Base-by-base conservation (phyloP, 1,140 invertebrate genomes). In the Drosophila repletoides region DNA sequence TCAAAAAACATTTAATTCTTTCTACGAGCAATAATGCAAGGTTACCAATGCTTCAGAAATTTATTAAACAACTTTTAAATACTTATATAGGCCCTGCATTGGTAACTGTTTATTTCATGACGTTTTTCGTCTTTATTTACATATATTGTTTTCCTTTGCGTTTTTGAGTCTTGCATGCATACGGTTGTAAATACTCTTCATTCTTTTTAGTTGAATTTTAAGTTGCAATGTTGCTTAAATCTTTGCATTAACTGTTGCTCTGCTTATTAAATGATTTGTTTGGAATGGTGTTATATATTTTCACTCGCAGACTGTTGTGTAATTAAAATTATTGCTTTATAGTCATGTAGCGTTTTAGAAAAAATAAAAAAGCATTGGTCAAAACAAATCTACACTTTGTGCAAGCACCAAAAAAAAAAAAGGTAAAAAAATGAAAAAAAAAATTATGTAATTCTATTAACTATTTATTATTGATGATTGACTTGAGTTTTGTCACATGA, bases 371-470 rank as follows among this genome's bases (percentile, higher is more conserved):
- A 53, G 28, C 66, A 80, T 73, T 66, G 65, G 76, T 76, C 65
- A 77, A 87, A 68, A 48, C 66, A 84, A 88, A 88, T 80, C 80
- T 81, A 88, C 87, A 88, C 77, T 88, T 83, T 87, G 77, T 88
- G 87, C 76, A 88, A 89, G 87, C 87, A 89, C 87, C 86, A 69
- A 88, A 72, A 89, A 88, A 83, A 89, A 86, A 88, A 80, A 52
- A 73, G 59, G 66, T 29, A 34, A 55, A 38, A 41, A 43, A 58
- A 63, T 15, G 41, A 49, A 58, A 72, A 71, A 76, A 63, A 21
- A 40, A 60, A 65, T 31, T 7, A 26, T 63, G 10, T 64, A 28
- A 22, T 53, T 34, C 15, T 34, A 52, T 53, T 43, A 45, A 28
- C 33, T 24, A 21, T 34, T 48, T 19, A 40, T 73, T 48, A 36